Conservation (phyloP, 1,140 invertebrate species). For the Drosophila ohnishii region DNA sequence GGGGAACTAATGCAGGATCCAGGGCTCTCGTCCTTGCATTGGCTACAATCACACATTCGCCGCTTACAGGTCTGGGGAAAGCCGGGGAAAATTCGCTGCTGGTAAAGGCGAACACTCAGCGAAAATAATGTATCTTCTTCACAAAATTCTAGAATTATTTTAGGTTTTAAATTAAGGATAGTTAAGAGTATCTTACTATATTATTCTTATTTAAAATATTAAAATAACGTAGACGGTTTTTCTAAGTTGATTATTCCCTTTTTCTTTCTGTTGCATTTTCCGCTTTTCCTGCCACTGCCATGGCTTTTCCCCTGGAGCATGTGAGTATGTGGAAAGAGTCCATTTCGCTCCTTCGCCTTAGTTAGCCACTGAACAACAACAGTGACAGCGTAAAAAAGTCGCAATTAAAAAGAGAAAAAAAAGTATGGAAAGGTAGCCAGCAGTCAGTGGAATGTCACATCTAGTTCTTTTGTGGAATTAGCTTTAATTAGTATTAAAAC, state of each 20-base stretch:
- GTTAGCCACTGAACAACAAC: slow-evolving; percentile 47
- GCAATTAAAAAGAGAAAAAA: slow-evolving; percentile 28
- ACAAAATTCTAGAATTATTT: not conserved
- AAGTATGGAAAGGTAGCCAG: not conserved
- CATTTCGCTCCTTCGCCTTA: slow-evolving; percentile 61
- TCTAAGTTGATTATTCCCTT: slow-evolving; percentile 3
- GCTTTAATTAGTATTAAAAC: slow-evolving; percentile 4
- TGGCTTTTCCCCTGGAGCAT: slow-evolving; percentile 7
- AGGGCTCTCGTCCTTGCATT: slow-evolving; percentile 75
- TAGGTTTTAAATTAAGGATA: no score
- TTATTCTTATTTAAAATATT: no score
- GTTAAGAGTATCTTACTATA: no score
- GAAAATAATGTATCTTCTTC: not conserved
- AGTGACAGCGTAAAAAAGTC: slow-evolving; percentile 20
- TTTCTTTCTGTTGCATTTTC: slow-evolving; percentile 23
- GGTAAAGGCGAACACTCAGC: not conserved
- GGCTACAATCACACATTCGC: slow-evolving; percentile 71
- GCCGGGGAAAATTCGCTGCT: slow-evolving; percentile 6
- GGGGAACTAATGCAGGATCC: slow-evolving; percentile 72
- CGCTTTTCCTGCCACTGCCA: slow-evolving; percentile 2
- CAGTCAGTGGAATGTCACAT: slow-evolving; percentile 1
- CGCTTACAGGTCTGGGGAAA: slow-evolving; percentile 22
- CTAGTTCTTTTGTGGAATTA: slow-evolving; percentile 3
- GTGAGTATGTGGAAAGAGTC: slow-evolving; percentile 39
- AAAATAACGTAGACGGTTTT: not conserved